phyloP scores from a whole-genome alignment of 2,888 invertebrate genomes.

The Thalpophila matura region DNA sequence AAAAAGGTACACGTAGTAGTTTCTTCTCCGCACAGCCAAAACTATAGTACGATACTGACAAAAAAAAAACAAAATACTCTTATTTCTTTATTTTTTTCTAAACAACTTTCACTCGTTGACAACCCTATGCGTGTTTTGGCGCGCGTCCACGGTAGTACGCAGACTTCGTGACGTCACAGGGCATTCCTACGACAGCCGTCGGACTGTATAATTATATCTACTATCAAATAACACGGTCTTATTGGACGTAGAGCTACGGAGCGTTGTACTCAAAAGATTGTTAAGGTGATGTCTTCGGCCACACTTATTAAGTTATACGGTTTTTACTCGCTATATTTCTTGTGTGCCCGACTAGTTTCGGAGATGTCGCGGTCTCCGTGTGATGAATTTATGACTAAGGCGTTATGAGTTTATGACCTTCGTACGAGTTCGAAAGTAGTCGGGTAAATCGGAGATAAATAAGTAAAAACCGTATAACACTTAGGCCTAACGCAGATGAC shows the following conservation, averaged over 20 bases:
- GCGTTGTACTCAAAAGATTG: constrained; percentile 8
- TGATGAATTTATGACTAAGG: no score
- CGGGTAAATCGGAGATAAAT: no score
- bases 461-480: no score
- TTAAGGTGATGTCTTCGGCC: neutral
- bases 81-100: neutral
- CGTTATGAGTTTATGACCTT: no score
- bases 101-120: neutral
- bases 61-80: neutral
- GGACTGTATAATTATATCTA: constrained; percentile 54
- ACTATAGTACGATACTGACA: neutral
- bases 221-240: constrained; percentile 40
- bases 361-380: no score
- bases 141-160: constrained; percentile 71
- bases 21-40: no score
- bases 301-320: no score
- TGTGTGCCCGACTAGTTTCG: no score
- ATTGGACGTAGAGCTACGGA: neutral
- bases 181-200: constrained; percentile 61
- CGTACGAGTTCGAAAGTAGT: no score
- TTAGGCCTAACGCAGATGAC: no score
- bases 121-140: constrained; percentile 65
- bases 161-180: constrained; percentile 75
- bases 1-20: no score
- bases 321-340: no score